A percentile compares a stretch with the other conserved stretches of the same genome.
These are phyloP conservation scores for Mobula hypostoma DNA, from an alignment of 2,113 vertebrate genomes.

Conservation along the genomic window DNA sequence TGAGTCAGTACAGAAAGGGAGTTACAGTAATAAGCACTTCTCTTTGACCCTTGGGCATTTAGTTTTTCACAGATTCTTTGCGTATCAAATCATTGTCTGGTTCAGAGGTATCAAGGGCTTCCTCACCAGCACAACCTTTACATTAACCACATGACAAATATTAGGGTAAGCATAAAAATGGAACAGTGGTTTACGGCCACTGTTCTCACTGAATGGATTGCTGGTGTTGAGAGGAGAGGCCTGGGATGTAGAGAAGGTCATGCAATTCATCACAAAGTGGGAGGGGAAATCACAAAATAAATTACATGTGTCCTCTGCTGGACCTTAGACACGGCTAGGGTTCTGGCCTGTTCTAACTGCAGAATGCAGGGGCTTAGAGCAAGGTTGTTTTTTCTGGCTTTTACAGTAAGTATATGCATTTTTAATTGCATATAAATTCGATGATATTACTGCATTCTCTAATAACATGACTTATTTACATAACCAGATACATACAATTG, in stretches of 20 bases:
- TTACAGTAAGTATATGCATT: too few relatives aligned
- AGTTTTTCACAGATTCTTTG: neutral
- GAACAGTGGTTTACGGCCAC: conserved; percentile 15
- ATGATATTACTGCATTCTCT: too few relatives aligned
- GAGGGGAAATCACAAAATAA: neutral
- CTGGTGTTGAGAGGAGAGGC: neutral
- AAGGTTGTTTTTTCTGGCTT: too few relatives aligned
- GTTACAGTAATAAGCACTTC: neutral
- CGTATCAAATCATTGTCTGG: neutral
- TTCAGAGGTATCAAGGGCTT: too few relatives aligned
- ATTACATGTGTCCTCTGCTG: neutral
- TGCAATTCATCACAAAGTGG: neutral
- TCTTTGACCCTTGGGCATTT: neutral
- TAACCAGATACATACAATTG: too few relatives aligned
- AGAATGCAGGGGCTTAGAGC: too few relatives aligned
- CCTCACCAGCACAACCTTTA: neutral
- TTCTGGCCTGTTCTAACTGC: too few relatives aligned
- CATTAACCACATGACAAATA: neutral
- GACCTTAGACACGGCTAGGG: too few relatives aligned
- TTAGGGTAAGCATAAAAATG: neutral
- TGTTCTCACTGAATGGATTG: neutral
- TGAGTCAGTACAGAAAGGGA: neutral
- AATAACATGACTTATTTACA: too few relatives aligned
- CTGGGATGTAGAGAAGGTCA: neutral
- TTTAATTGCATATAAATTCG: too few relatives aligned